phyloP scores from a whole-genome alignment of 2,797 vertebrate species.

The Menidia menidia region DNA sequence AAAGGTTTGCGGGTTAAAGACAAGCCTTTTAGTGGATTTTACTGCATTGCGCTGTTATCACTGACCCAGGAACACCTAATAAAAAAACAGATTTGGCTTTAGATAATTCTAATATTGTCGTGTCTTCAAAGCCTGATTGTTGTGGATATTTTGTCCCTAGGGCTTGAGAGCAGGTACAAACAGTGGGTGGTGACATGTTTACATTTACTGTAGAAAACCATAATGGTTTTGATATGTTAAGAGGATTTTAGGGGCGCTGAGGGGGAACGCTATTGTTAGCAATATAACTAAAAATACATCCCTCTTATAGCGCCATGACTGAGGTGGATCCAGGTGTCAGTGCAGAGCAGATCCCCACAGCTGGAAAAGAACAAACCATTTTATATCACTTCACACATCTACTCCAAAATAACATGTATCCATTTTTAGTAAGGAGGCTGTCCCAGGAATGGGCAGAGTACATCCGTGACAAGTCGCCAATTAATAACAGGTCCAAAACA shows the following conservation, averaged over 20 bases:
- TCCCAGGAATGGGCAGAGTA: too few relatives aligned
- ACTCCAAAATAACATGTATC: neutral
- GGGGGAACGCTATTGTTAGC: neutral
- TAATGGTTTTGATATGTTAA: neutral
- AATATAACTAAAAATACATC: neutral
- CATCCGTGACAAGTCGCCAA: too few relatives aligned
- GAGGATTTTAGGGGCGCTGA: neutral
- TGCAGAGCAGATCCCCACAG: neutral
- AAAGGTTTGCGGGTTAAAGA: constrained; percentile 16
- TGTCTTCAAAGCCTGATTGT: constrained; percentile 8
- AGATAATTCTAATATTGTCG: constrained; percentile 4
- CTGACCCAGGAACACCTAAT: constrained; percentile 13
- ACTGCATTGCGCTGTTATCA: constrained; percentile 14
- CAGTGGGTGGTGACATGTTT: neutral
- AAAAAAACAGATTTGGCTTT: constrained; percentile 16
- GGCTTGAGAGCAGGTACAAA: constrained; percentile 23
- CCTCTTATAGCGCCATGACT: neutral
- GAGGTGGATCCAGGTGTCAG: neutral
- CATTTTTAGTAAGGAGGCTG: neutral
- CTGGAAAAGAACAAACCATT: neutral
- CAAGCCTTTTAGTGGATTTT: neutral
- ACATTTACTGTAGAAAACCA: constrained; percentile 7
- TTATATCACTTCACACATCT: neutral
- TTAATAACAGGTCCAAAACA: neutral
- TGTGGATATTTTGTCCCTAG: constrained; percentile 10